Evolutionary conservation across 2,888 invertebrate species (phyloP).

Genomic region (Papilio gigon): DNA sequence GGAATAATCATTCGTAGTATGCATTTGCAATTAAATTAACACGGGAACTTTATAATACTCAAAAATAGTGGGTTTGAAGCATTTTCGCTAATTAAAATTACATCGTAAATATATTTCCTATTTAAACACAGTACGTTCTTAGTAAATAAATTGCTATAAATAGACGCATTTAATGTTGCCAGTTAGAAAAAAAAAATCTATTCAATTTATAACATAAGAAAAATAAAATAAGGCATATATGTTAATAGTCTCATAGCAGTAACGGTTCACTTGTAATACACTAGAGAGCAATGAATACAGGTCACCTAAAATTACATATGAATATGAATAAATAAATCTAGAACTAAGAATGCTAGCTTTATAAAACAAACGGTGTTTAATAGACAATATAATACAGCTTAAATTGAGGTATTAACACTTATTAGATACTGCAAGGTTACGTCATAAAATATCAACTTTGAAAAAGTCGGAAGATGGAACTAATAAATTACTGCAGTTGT

Average conservation of each 20-base stretch:
- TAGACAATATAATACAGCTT: too few species aligned
- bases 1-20: conserved; percentile 15
- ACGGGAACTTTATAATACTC: conserved; percentile 20
- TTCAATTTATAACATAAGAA: conserved; percentile 1
- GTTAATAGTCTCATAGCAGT: conserved; percentile 1
- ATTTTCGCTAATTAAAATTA: conserved; percentile 19
- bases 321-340: too few species aligned
- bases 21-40: neutral
- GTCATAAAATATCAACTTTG: too few species aligned
- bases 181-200: conserved; percentile 20
- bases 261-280: too few species aligned
- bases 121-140: conserved; percentile 13
- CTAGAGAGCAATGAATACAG: too few species aligned
- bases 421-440: too few species aligned
- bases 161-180: conserved; percentile 24
- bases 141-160: neutral
- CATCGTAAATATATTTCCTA: conserved; percentile 1
- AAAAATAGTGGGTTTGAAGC: conserved; percentile 10
- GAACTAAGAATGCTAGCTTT: too few species aligned
- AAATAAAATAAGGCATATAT: conserved; percentile 15
- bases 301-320: too few species aligned
- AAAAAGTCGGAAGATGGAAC: too few species aligned
- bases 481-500: too few species aligned
- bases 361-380: too few species aligned
- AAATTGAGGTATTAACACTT: too few species aligned